Conservation (phyloP, 1,140 invertebrate genomes). For the Lordiphosa mommai region DNA sequence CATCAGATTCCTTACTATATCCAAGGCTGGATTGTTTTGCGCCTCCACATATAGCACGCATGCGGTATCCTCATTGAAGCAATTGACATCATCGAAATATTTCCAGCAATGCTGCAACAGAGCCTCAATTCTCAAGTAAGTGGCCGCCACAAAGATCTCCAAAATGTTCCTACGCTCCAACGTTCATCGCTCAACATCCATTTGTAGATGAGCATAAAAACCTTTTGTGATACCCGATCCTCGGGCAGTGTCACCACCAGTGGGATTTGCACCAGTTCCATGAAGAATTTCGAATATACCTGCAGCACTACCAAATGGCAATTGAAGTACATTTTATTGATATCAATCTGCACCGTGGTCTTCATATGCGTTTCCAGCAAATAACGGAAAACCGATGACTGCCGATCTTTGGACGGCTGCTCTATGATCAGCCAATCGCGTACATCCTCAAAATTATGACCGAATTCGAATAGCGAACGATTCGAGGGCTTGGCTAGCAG, state of each 20-base stretch:
- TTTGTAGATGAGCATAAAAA: constrained; percentile 86
- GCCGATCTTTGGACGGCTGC: constrained; percentile 36
- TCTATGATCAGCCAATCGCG: constrained; percentile 40
- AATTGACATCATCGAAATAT: constrained; percentile 83
- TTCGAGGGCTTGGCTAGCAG: neutral
- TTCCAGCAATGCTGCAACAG: constrained; percentile 87
- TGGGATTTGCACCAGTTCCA: constrained; percentile 17
- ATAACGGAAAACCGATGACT: constrained; percentile 41
- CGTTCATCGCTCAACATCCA: constrained; percentile 88
- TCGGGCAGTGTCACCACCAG: constrained; percentile 28
- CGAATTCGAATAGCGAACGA: constrained; percentile 43
- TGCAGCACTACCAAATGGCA: constrained; percentile 68
- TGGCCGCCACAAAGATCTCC: constrained; percentile 85
- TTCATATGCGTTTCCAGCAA: constrained; percentile 59
- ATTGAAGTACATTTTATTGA: constrained; percentile 58
- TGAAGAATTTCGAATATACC: constrained; percentile 67
- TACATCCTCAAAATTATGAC: constrained; percentile 44
- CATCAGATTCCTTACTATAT: constrained; percentile 82
- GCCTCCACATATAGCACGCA: constrained; percentile 83
- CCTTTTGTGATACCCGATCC: constrained; percentile 81
- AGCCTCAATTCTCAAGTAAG: constrained; percentile 85
- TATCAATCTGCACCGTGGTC: constrained; percentile 62
- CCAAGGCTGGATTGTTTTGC: constrained; percentile 64
- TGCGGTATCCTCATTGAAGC: constrained; percentile 86
- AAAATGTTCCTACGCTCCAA: constrained; percentile 85